Percentiles rank a stretch among this genome's conserved stretches.
Evolutionary conservation across 2,888 invertebrate genomes (phyloP).

Genomic region (Lithosia quadra): DNA sequence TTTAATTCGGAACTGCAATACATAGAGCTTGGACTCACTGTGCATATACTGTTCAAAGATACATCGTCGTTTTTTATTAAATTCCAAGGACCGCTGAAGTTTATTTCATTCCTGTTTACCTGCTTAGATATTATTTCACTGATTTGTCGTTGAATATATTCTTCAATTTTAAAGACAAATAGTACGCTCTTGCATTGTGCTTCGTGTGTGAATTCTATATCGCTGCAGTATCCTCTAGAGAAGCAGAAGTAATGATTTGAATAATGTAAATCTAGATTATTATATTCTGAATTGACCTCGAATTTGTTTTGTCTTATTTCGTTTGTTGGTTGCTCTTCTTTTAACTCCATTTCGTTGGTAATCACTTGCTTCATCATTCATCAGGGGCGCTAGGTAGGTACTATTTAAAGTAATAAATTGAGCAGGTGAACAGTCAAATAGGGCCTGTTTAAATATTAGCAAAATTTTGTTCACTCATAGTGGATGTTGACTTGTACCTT

Average conservation of each 20-base stretch:
- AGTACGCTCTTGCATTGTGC: neutral
- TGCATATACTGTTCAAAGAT: neutral
- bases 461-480: slow-evolving; percentile 10
- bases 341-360: slow-evolving; percentile 1
- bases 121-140: slow-evolving; percentile 5
- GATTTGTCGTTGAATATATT: neutral
- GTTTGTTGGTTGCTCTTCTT: slow-evolving; percentile 5
- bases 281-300: neutral
- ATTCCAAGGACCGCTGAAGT: neutral
- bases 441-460: neutral
- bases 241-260: slow-evolving; percentile 1
- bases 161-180: neutral
- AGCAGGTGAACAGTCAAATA: slow-evolving; percentile 3
- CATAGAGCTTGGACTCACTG: slow-evolving; percentile 7
- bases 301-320: neutral
- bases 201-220: neutral
- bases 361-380: neutral
- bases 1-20: slow-evolving; percentile 19
- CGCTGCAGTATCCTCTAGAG: neutral
- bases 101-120: slow-evolving; percentile 8
- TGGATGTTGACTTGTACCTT: slow-evolving; percentile 21
- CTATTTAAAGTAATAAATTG: neutral
- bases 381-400: neutral
- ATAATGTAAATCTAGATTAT: slow-evolving; percentile 1
- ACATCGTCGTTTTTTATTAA: neutral